These are phyloP conservation scores for Laticauda colubrina DNA, from an alignment of 2,113 vertebrate species.

Conservation along the genomic window DNA sequence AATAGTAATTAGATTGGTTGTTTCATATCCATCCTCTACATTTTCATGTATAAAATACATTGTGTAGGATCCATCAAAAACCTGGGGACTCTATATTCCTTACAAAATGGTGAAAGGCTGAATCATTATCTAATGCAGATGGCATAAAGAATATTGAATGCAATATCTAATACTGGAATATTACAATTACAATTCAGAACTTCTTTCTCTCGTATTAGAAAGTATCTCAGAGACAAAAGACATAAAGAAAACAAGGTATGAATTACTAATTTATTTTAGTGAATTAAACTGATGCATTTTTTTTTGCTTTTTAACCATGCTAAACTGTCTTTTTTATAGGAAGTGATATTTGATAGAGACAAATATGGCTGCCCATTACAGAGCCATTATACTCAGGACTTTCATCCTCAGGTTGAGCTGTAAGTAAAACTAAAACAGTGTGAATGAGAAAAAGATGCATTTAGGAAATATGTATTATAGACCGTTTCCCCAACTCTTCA, in stretches of 20 bases:
- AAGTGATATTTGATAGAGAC: constrained; percentile 36
- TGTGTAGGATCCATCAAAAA: not conserved
- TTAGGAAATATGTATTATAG: not conserved
- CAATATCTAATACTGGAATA: not conserved
- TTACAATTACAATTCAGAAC: not conserved
- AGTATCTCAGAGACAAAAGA: constrained; percentile 28
- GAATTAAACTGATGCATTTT: not conserved
- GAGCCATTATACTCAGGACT: constrained; percentile 29
- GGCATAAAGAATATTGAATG: not conserved
- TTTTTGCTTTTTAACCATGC: not conserved
- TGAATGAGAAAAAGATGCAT: not conserved
- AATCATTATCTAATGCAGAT: not conserved
- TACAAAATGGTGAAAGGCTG: not conserved
- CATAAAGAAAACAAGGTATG: constrained; percentile 42
- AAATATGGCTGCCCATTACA: constrained; percentile 53
- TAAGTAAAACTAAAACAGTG: constrained; percentile 42
- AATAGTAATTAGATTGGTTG: not conserved
- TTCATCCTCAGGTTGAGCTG: constrained; percentile 47
- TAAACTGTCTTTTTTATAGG: constrained; percentile 48
- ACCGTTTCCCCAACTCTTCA: not conserved
- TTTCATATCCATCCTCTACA: not conserved
- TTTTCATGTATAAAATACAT: not conserved
- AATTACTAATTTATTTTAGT: constrained; percentile 24
- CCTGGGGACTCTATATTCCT: not conserved
- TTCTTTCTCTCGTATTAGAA: constrained; percentile 37